These are phyloP conservation scores for Pitangus sulphuratus DNA, from an alignment of 2,797 vertebrate species.

Conservation along the genomic window DNA sequence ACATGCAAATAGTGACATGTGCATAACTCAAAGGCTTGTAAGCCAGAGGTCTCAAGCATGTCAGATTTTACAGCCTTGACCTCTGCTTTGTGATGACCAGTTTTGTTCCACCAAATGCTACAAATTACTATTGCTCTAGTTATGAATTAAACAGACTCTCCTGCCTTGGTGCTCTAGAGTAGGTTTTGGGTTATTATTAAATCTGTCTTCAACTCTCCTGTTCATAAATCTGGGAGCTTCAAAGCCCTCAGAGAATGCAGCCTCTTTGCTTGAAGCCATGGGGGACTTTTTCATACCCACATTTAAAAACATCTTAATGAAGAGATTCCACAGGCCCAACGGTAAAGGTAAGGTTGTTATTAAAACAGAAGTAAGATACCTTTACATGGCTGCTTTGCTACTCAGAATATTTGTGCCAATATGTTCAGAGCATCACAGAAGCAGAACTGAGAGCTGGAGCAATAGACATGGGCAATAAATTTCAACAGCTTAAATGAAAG, in stretches of 20 bases:
- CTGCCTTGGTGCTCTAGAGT: not conserved
- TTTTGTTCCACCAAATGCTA: not conserved
- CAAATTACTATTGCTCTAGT: not conserved
- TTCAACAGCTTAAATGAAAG: not conserved
- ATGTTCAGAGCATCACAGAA: not conserved
- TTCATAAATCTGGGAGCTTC: not conserved
- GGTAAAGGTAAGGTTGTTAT: not conserved
- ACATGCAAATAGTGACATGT: not conserved
- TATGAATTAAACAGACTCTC: not conserved
- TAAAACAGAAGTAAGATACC: not conserved
- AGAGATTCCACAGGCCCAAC: not conserved
- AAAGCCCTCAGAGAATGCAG: not conserved
- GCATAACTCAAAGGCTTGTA: not conserved
- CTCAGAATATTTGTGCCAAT: not conserved
- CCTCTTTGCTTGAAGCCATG: not conserved
- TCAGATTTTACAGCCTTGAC: conserved; percentile 3
- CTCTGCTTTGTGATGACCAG: not conserved
- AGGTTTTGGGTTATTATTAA: not conserved
- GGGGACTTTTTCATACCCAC: not conserved
- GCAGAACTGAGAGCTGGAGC: not conserved
- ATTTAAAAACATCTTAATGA: not conserved
- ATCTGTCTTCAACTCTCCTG: not conserved
- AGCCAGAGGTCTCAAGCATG: not conserved
- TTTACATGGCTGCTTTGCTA: not conserved
- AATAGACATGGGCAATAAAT: not conserved